Base-by-base conservation (phyloP, 2,113 vertebrate genomes). In the Todiramphus chloris region DNA sequence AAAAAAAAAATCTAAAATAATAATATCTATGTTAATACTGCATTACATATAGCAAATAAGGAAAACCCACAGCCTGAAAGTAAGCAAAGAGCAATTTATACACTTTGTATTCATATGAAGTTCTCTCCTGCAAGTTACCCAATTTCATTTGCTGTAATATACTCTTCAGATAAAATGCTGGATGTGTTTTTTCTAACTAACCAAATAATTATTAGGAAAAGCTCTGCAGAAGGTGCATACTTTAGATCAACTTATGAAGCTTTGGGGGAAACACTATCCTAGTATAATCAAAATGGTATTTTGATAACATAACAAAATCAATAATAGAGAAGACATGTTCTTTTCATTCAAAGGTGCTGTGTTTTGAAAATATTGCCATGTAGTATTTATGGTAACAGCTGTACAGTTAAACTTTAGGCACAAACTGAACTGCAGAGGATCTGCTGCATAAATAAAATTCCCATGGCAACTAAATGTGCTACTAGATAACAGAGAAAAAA, bases 401-500 rank as follows among this genome's bases (percentile, higher is more conserved):
- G 98, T 98, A 98, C 83, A 90, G 97, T 98, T 98, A 98, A 98
- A 98, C 98, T 98, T 98, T 97, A 98, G 98, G 98, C 98, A 98
- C 97, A 98, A 98, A 98, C 98, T 98, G 97, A 99, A 98, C 97
- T 98, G 97, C 94, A 95, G 97, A 98, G 97, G 97, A 98, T 98
- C 97, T 97, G 96, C 97, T 98, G 98, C 98, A 99, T 98, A 98
- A 98, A 98, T 98, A 98, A 98, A 98, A 98, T 98, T 98, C 98
- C 98, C 98, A 98, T 98, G 98, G 98, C 98, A 98, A 98, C 98
- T 98, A 98, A 98, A 98, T 98, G 97, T 97, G 97, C 98, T 98
- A 98, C 98, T 98, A 98, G 98, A 98, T 98, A 98, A 98, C 98
- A 98, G 98, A 98, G 97, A 98, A 98, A 98, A 98, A 98, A 98